These are phyloP conservation scores for Scartelaos histophorus DNA, from an alignment of 2,113 vertebrate species.

Conservation along the genomic window DNA sequence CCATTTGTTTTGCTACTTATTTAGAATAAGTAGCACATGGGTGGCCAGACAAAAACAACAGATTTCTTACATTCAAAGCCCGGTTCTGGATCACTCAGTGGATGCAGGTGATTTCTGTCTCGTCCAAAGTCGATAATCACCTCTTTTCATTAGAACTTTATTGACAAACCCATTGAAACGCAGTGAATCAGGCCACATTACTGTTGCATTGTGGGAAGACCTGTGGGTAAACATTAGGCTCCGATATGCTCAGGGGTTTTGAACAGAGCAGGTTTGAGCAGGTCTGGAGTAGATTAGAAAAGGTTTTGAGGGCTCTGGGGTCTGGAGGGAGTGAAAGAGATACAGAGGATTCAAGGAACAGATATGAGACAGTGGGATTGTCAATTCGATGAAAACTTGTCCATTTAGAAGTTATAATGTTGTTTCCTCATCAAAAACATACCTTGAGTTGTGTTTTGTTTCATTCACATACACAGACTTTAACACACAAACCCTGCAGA, in stretches of 20 bases:
- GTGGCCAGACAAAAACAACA: background rate
- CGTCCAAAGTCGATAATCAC: slow-evolving; percentile 36
- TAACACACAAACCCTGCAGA: too few species aligned
- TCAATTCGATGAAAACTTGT: background rate
- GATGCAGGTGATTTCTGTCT: slow-evolving; percentile 45
- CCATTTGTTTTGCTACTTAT: too few species aligned
- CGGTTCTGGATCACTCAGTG: slow-evolving; percentile 36
- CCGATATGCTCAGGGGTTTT: slow-evolving; percentile 19
- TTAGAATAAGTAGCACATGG: background rate
- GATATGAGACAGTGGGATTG: background rate
- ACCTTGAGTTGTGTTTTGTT: too few species aligned
- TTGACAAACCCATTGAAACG: slow-evolving; percentile 36
- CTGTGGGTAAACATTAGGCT: slow-evolving; percentile 24
- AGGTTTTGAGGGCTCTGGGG: background rate
- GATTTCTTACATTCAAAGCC: slow-evolving; percentile 7
- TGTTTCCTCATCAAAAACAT: too few species aligned
- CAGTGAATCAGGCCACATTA: slow-evolving; percentile 34
- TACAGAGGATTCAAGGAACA: background rate
- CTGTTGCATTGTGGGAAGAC: slow-evolving; percentile 15
- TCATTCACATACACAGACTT: too few species aligned
- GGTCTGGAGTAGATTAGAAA: background rate
- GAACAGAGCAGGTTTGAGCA: background rate
- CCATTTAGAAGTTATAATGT: too few species aligned
- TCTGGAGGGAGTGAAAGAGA: background rate
- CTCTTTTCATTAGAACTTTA: slow-evolving; percentile 44